phyloP scores from a whole-genome alignment of 2,797 vertebrate genomes.

The Huso huso region DNA sequence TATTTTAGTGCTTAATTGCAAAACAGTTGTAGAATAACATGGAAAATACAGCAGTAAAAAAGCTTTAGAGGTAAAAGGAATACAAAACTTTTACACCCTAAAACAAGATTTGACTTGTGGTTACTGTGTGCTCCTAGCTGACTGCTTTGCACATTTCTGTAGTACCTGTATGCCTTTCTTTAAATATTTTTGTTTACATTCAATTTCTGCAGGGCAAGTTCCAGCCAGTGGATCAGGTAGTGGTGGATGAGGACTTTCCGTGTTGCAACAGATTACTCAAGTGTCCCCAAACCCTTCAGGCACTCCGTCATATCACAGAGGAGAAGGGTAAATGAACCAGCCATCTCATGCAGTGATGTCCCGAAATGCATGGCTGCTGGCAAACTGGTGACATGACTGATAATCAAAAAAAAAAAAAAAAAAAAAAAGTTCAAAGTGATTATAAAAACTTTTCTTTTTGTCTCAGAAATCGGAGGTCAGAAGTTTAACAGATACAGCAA shows the following conservation, averaged over 20 bases:
- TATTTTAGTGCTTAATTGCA: too few species aligned
- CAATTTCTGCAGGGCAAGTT: conserved; percentile 71
- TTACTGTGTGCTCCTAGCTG: background rate
- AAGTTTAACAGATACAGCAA: conserved; percentile 83
- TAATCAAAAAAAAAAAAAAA: background rate
- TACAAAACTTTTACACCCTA: too few species aligned
- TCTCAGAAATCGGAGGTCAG: conserved; percentile 64
- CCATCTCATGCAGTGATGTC: background rate
- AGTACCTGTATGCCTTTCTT: too few species aligned
- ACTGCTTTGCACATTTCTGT: too few species aligned
- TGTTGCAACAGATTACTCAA: conserved; percentile 70
- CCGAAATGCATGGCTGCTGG: background rate
- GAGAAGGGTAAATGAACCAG: conserved; percentile 69
- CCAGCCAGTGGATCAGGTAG: conserved; percentile 80
- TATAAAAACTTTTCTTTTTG: background rate
- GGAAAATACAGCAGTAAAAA: too few species aligned
- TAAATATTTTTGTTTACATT: too few species aligned
- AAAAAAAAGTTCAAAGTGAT: background rate
- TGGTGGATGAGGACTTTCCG: conserved; percentile 80
- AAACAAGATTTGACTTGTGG: background rate
- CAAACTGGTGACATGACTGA: background rate
- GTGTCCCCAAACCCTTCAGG: conserved; percentile 57
- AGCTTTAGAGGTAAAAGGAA: too few species aligned
- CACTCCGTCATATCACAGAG: conserved; percentile 73
- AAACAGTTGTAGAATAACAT: too few species aligned